Evolutionary conservation across 2,797 vertebrate species (phyloP).

Genomic region (Thunnus albacares): DNA sequence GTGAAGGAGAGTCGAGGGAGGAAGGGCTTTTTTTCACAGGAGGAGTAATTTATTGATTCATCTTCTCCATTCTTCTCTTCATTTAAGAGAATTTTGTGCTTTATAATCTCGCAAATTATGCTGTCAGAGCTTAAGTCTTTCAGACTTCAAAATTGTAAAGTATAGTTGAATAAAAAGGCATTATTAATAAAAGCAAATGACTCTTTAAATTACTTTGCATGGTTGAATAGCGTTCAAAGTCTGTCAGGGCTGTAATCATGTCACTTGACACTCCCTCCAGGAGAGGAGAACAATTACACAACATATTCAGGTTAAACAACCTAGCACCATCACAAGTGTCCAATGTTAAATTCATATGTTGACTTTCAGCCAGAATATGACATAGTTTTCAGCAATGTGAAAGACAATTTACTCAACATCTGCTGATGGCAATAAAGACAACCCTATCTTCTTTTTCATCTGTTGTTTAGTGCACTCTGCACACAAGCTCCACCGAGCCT

Average conservation of each 20-base stretch:
- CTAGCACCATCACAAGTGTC: not conserved
- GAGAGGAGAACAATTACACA: slow-evolving; percentile 27
- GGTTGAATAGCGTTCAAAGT: not conserved
- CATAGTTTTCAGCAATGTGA: not conserved
- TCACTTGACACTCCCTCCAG: slow-evolving; percentile 42
- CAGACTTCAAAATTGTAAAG: not conserved
- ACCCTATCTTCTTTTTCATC: not conserved
- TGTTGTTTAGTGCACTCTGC: not conserved
- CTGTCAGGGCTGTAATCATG: not conserved
- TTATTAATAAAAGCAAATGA: slow-evolving; percentile 1
- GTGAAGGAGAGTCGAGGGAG: not conserved
- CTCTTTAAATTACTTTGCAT: not conserved
- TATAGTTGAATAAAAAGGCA: not conserved
- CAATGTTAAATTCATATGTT: not conserved
- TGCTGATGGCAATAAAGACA: not conserved
- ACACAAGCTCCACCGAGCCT: not conserved
- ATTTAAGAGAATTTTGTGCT: not conserved
- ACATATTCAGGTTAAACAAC: slow-evolving; percentile 57
- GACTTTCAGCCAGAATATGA: not conserved
- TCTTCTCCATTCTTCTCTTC: not conserved
- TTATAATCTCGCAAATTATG: not conserved
- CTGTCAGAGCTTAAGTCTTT: not conserved
- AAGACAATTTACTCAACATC: not conserved
- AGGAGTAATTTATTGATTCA: slow-evolving; percentile 5
- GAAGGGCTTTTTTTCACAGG: not conserved